Evolutionary conservation across 2,797 vertebrate species (phyloP), one percentile per base, ranked within the genome.

Genomic region (Helicolenus hilgendorfi): DNA sequence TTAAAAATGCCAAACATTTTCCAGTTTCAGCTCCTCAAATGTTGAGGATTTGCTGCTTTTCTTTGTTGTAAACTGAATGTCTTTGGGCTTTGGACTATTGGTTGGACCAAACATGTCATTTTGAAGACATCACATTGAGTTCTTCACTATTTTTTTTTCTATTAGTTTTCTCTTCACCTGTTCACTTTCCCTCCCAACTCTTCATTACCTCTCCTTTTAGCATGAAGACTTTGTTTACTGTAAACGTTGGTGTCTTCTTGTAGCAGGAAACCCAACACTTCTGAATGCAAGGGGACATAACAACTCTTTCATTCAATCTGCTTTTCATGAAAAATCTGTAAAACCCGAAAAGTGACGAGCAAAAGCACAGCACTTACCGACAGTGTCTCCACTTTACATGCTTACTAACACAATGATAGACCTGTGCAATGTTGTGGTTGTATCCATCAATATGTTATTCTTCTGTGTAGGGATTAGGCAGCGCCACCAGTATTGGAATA

Each of bases 381-480:
- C 24, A 58, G 3, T 56, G 59, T 86, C 31, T 84, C 49, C 20
- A 45, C 71, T 81, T 77, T 45, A 75, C 33, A 60, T 59, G 18
- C 59, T 49, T 65, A 27, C 58, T 26, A 65, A 56, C 15, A 20
- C 59, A 69, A 36, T 55, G 49, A 49, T 45, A 78, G 38, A 58
- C 33, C 33, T 2, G 14, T 26, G 45, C 79, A 73, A 36, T 68
- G 65, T 45, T 77, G 70, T 41, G 60, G 72, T 80, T 79, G 64
- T 49, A 53, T 82, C 49, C 80, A 74, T 90, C 87, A 77, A 62
- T 85, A 78, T 79, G 55, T 65, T 81, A 15, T 77, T 86, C 77
- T 71, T 76, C 63, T 76, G 73, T 84, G 79, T 49, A 15, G 64
- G 59, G 74, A 89, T 88, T 84, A 85, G 79, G 33, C 74, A 38